Evolutionary conservation across 2,888 invertebrate species (phyloP).

Genomic region (Dasysyrphus albostriatus): DNA sequence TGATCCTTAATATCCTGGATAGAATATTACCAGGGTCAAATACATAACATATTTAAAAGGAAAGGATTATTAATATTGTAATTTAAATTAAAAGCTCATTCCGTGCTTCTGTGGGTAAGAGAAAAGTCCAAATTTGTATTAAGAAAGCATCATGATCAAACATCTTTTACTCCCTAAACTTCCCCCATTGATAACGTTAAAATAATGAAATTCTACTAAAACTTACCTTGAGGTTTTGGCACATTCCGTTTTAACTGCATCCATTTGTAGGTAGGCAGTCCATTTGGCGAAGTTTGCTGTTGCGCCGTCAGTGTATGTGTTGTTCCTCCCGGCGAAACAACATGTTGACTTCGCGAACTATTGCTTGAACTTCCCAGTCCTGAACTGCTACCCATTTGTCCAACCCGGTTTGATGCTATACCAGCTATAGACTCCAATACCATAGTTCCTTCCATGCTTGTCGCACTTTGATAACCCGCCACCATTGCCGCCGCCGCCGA

Average conservation of each 20-base stretch:
- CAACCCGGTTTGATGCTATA: constrained; percentile 55
- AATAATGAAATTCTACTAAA: constrained; percentile 61
- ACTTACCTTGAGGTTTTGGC: constrained; percentile 94
- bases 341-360: constrained; percentile 80
- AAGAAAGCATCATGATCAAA: background rate
- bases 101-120: too few species aligned
- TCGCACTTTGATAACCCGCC: constrained; percentile 62
- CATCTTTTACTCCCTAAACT: background rate
- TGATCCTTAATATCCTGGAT: too few species aligned
- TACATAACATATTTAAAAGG: too few species aligned
- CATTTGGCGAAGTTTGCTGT: constrained; percentile 81
- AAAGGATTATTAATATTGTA: too few species aligned
- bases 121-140: too few species aligned
- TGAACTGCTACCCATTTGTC: constrained; percentile 61
- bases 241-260: constrained; percentile 99
- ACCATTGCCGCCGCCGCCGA: constrained; percentile 46
- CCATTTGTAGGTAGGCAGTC: constrained; percentile 97
- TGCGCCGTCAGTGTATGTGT: constrained; percentile 79
- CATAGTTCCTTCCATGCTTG: constrained; percentile 72
- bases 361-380: constrained; percentile 75
- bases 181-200: background rate
- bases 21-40: too few species aligned
- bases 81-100: too few species aligned
- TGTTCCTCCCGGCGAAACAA: constrained; percentile 82
- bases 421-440: constrained; percentile 67